phyloP scores from a whole-genome alignment of 1,140 invertebrate genomes.

The Acromyrmex charruanus region DNA sequence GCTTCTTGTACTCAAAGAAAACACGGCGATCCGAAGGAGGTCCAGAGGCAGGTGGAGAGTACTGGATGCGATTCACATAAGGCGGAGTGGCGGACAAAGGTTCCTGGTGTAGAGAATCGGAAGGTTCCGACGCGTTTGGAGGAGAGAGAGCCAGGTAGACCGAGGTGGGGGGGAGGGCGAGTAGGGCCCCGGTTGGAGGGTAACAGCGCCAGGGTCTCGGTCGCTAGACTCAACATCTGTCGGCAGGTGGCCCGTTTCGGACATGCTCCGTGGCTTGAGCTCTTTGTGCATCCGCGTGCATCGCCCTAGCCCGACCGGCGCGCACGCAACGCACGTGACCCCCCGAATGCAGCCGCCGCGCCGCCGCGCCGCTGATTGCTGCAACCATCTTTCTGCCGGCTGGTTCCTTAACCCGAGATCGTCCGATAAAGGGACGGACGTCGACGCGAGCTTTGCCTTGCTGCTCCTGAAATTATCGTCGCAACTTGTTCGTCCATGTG shows the following conservation, averaged over 20 bases:
- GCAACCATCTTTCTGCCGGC: constrained; percentile 69
- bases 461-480: constrained; percentile 25
- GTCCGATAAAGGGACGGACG: constrained; percentile 58
- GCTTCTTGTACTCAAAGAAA: constrained; percentile 54
- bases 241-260: constrained; percentile 81
- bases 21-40: constrained; percentile 64
- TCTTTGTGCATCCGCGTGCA: constrained; percentile 77
- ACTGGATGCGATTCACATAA: constrained; percentile 67
- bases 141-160: constrained; percentile 2
- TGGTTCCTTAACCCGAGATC: constrained; percentile 72
- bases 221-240: constrained; percentile 81
- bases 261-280: constrained; percentile 75
- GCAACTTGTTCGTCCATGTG: background rate
- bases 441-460: background rate
- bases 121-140: constrained; percentile 29
- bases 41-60: constrained; percentile 72
- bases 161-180: constrained; percentile 21
- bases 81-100: constrained; percentile 66
- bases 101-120: constrained; percentile 62
- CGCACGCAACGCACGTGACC: constrained; percentile 74
- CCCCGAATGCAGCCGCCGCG: constrained; percentile 67
- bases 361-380: constrained; percentile 68
- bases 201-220: constrained; percentile 69
- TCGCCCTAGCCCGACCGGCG: constrained; percentile 71
- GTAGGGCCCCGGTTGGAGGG: constrained; percentile 51